Conservation (phyloP, 2,888 invertebrate species). For the Hybos culiciformis region DNA sequence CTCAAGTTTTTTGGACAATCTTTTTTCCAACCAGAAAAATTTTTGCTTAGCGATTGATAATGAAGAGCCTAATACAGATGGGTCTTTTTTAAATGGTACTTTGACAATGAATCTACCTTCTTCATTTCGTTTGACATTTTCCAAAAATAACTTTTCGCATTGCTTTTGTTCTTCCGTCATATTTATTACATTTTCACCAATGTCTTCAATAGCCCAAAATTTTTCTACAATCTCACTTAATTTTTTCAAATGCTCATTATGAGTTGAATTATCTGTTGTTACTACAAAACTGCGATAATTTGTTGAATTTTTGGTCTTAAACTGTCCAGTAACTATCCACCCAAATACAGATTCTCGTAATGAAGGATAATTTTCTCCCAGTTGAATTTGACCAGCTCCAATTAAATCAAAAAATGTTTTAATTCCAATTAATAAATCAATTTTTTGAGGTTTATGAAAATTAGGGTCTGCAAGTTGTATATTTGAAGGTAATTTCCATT, state of each 20-base stretch:
- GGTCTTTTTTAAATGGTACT: not conserved
- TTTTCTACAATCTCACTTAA: not conserved
- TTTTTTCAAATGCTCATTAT: too few relatives aligned
- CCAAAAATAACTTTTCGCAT: not conserved
- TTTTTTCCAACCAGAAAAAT: not conserved
- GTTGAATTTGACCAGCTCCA: not conserved
- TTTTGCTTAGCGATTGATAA: not conserved
- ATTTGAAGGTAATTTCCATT: not conserved
- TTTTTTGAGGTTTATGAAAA: not conserved
- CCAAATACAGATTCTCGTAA: conserved; percentile 3
- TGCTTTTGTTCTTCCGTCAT: not conserved
- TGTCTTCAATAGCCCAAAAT: not conserved
- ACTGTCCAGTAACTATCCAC: not conserved
- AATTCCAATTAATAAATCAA: conserved; percentile 1
- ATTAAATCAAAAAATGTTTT: not conserved
- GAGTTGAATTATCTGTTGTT: not conserved
- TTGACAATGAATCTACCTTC: not conserved
- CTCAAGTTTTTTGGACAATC: not conserved
- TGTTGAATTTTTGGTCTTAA: too few relatives aligned
- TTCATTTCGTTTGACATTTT: not conserved
- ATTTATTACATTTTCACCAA: not conserved
- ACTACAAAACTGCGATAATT: too few relatives aligned
- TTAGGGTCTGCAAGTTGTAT: not conserved
- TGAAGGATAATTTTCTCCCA: not conserved
- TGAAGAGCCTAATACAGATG: not conserved